These are phyloP conservation scores for Ictalurus furcatus DNA, from an alignment of 2,113 vertebrate species.

Conservation along the genomic window DNA sequence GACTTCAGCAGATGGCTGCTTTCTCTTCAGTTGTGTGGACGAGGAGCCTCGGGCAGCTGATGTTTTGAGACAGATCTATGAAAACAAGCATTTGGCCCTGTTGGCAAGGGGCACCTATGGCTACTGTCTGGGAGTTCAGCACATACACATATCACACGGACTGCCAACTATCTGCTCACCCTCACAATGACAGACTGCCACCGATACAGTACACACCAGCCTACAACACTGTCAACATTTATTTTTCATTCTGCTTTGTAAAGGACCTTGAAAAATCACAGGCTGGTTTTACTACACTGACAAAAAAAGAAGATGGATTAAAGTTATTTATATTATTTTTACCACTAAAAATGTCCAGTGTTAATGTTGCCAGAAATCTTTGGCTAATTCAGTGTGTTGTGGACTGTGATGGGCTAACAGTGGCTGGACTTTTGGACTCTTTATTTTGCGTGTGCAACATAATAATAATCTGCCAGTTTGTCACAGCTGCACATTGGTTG, in stretches of 20 bases:
- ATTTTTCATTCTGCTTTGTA: background rate
- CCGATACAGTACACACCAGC: background rate
- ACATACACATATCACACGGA: constrained; percentile 8
- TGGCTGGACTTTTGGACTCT: background rate
- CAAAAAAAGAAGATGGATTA: background rate
- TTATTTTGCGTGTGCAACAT: background rate
- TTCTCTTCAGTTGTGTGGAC: constrained; percentile 13
- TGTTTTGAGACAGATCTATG: constrained; percentile 28
- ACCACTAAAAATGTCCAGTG: background rate
- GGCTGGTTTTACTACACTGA: background rate
- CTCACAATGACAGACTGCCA: constrained; percentile 2
- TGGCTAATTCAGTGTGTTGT: background rate
- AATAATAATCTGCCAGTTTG: background rate
- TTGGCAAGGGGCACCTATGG: constrained; percentile 13
- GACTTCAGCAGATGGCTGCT: background rate
- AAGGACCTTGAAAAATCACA: background rate
- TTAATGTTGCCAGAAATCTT: background rate
- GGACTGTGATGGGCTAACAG: background rate
- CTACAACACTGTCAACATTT: background rate
- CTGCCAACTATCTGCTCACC: constrained; percentile 25
- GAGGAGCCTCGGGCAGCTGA: constrained; percentile 23
- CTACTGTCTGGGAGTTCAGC: constrained; percentile 24
- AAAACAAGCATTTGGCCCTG: constrained; percentile 24
- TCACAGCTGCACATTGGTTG: background rate
- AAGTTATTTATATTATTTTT: background rate